A percentile compares a stretch with the other conserved stretches of the same genome.
Evolutionary conservation across 2,113 vertebrate genomes (phyloP).

Genomic region (Eira barbara): DNA sequence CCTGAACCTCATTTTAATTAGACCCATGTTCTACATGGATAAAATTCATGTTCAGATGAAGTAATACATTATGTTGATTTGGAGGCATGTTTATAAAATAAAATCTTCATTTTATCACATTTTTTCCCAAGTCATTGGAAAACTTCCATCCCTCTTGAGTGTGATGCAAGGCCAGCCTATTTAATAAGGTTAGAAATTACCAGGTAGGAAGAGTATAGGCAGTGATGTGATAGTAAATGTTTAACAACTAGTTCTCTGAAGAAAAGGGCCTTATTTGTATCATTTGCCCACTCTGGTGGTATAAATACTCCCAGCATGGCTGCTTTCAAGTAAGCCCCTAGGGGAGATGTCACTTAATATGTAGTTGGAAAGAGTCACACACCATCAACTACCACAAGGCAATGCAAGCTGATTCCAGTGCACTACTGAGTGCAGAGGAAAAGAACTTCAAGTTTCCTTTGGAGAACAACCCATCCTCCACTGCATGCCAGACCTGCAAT

Average conservation of each 20-base stretch:
- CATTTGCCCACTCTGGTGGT: background rate
- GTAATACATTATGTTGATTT: background rate
- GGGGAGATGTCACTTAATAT: background rate
- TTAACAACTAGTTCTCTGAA: background rate
- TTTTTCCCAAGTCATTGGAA: background rate
- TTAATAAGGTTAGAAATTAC: background rate
- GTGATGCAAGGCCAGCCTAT: background rate
- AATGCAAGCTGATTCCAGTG: background rate
- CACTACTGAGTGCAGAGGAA: fast-evolving
- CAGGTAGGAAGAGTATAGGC: background rate
- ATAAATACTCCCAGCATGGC: background rate
- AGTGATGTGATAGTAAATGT: background rate
- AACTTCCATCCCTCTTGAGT: background rate
- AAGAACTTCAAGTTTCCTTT: background rate
- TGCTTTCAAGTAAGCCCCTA: background rate
- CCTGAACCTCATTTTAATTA: background rate
- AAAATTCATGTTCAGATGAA: background rate
- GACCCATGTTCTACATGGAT: background rate
- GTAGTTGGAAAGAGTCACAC: background rate
- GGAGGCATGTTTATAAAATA: background rate
- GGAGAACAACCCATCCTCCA: background rate
- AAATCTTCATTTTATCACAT: background rate
- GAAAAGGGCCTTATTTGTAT: background rate
- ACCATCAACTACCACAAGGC: background rate
- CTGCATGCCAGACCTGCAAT: fast-evolving